Percentiles rank a stretch among this genome's conserved stretches.
phyloP scores from a whole-genome alignment of 2,797 vertebrate genomes.

The Sphenodon punctatus region DNA sequence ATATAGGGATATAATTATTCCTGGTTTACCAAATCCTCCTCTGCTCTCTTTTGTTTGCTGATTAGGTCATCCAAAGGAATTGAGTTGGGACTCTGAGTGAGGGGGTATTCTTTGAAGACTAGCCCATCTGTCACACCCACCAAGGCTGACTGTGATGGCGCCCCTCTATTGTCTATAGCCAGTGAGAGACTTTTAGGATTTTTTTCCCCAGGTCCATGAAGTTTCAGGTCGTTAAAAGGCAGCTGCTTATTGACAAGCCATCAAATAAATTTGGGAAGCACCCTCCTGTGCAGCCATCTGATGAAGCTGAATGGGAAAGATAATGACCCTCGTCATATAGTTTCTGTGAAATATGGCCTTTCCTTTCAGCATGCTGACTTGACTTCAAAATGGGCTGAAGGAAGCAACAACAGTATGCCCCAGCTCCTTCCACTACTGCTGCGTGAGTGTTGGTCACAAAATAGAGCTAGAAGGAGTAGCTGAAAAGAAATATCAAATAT shows the following conservation, averaged over 20 bases:
- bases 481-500: too few species aligned
- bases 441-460: too few species aligned
- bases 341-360: constrained; percentile 60
- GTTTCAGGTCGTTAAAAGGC: constrained; percentile 54
- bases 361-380: constrained; percentile 37
- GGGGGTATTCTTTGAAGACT: not conserved
- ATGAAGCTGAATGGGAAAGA: constrained; percentile 56
- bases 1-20: too few species aligned
- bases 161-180: constrained; percentile 27
- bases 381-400: not conserved
- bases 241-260: constrained; percentile 66
- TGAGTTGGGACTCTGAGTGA: not conserved
- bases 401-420: constrained; percentile 13
- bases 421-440: too few species aligned
- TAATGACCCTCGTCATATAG: constrained; percentile 52
- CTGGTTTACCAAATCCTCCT: too few species aligned
- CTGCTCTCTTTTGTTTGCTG: not conserved
- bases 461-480: too few species aligned
- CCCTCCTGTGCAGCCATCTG: constrained; percentile 66
- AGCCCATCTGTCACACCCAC: not conserved
- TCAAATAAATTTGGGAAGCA: constrained; percentile 64
- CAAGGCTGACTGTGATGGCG: constrained; percentile 17
- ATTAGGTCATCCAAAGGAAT: not conserved
- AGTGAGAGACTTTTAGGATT: constrained; percentile 17
- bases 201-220: constrained; percentile 48